Percentiles rank a stretch among this genome's conserved stretches.
Evolutionary conservation across 2,113 vertebrate species (phyloP).

Genomic region (Cynocephalus volans): DNA sequence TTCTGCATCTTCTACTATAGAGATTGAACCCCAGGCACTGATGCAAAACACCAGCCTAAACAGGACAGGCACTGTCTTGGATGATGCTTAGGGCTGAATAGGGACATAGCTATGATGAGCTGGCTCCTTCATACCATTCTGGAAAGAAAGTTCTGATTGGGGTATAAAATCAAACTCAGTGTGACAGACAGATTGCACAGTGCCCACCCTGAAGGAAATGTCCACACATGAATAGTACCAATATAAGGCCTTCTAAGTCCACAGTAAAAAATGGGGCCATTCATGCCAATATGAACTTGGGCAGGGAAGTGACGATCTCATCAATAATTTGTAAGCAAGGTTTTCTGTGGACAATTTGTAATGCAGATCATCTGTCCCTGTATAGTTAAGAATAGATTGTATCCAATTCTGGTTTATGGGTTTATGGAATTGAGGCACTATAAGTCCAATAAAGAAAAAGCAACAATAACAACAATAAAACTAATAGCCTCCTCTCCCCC

Average conservation of each 20-base stretch:
- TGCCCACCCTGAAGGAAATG: background rate
- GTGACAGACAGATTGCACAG: background rate
- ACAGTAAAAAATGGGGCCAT: background rate
- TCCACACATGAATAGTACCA: background rate
- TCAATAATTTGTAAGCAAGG: slow-evolving; percentile 61
- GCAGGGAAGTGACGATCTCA: slow-evolving; percentile 25
- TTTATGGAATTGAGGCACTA: slow-evolving; percentile 40
- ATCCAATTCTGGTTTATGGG: slow-evolving; percentile 67
- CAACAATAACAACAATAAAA: background rate
- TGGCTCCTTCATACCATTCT: background rate
- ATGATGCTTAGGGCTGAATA: background rate
- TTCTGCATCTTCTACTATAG: background rate
- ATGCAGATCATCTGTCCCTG: slow-evolving; percentile 66
- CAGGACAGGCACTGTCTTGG: background rate
- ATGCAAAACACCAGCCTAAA: background rate
- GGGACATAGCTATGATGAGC: background rate
- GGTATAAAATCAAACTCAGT: background rate
- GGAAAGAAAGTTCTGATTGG: background rate
- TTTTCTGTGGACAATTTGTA: slow-evolving; percentile 59
- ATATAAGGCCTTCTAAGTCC: background rate
- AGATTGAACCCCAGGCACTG: background rate
- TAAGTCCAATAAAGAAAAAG: slow-evolving; percentile 69
- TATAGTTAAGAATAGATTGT: slow-evolving; percentile 60
- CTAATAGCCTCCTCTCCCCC: background rate
- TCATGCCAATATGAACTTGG: background rate